Evolutionary conservation across 2,113 vertebrate genomes (phyloP).

Genomic region (Oncorhynchus nerka): DNA sequence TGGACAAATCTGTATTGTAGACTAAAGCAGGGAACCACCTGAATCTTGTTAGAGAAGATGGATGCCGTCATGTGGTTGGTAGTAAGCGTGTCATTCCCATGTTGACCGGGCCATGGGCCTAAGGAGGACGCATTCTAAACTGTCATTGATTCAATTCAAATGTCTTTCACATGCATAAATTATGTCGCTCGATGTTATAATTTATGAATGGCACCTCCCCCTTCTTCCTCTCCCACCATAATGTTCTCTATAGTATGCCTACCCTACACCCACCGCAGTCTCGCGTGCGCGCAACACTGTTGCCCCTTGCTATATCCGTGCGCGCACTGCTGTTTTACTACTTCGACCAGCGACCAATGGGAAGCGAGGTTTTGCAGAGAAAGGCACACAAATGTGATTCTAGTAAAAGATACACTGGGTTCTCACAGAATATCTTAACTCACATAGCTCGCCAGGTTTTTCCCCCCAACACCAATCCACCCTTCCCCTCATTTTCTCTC

Average conservation of each 20-base stretch:
- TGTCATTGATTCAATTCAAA: constrained; percentile 10
- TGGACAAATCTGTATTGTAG: constrained; percentile 32
- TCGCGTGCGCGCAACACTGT: constrained; percentile 48
- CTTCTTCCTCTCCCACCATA: constrained; percentile 31
- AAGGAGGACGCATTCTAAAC: neutral
- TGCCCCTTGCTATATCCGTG: constrained; percentile 54
- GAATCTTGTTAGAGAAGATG: constrained; percentile 57
- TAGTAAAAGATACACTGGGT: constrained; percentile 65
- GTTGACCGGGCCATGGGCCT: constrained; percentile 41
- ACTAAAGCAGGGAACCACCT: constrained; percentile 40
- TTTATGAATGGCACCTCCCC: constrained; percentile 69
- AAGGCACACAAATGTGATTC: constrained; percentile 69
- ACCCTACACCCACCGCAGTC: constrained; percentile 33
- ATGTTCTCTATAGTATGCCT: constrained; percentile 47
- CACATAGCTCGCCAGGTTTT: constrained; percentile 65
- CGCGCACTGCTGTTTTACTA: constrained; percentile 67
- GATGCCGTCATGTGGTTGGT: constrained; percentile 61
- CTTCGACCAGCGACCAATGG: constrained; percentile 68
- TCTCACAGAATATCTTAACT: constrained; percentile 72
- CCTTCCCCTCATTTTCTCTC: constrained; percentile 61
- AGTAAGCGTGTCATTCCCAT: constrained; percentile 59
- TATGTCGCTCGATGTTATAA: constrained; percentile 4
- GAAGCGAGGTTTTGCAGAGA: constrained; percentile 56
- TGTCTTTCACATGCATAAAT: constrained; percentile 9
- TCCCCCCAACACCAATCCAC: constrained; percentile 60